phyloP scores from a whole-genome alignment of 2,113 vertebrate genomes.

The Gorsachius goisagi region DNA sequence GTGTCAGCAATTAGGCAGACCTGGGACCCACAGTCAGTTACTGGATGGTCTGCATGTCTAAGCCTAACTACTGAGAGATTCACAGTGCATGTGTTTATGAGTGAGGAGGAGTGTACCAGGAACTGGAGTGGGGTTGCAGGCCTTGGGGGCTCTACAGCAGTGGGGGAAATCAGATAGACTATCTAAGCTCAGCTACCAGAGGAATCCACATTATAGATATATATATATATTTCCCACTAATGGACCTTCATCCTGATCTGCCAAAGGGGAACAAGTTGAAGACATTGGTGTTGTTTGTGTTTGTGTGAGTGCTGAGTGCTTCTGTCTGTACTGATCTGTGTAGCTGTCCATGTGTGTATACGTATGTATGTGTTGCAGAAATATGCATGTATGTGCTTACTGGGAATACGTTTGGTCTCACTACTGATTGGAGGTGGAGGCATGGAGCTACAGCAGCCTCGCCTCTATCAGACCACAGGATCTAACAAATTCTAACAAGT shows the following conservation, averaged over 20 bases:
- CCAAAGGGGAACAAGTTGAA: background rate
- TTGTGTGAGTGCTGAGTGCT: background rate
- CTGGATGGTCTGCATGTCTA: accelerated
- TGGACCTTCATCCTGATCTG: background rate
- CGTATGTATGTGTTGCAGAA: background rate
- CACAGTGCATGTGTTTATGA: accelerated
- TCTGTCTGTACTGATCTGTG: background rate
- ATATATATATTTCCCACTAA: background rate
- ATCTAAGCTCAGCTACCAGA: background rate
- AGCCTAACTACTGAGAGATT: background rate
- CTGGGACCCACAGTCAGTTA: background rate
- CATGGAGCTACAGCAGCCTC: background rate
- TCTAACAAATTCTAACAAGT: background rate
- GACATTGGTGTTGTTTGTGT: background rate
- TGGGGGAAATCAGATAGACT: background rate
- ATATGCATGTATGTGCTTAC: background rate
- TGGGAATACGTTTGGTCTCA: background rate
- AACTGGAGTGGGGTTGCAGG: background rate
- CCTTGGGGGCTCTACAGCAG: background rate
- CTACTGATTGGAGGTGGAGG: background rate
- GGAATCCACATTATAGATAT: background rate
- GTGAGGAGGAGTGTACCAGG: background rate
- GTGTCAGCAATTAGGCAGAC: background rate
- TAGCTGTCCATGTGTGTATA: background rate
- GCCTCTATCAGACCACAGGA: background rate